Conservation (phyloP, 2,113 vertebrate genomes). For the Vulpes ferrilata region DNA sequence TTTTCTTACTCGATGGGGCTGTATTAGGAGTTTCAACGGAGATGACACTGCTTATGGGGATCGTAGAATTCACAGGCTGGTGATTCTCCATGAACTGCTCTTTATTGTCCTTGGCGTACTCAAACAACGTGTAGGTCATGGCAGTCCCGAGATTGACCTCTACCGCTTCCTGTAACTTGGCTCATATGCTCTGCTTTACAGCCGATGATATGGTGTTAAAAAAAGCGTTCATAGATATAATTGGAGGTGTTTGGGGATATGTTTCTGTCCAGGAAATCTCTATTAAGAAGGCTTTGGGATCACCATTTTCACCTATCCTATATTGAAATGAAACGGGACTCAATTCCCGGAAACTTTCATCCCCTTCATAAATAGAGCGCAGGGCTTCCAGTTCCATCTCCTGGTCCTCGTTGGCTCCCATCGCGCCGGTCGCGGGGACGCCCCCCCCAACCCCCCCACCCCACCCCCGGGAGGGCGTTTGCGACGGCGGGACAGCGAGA, state of each 20-base stretch:
- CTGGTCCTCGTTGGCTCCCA: no score
- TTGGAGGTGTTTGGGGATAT: slow-evolving; percentile 95
- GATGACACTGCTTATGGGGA: slow-evolving; percentile 88
- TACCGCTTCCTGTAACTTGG: slow-evolving; percentile 94
- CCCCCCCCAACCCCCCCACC: no score
- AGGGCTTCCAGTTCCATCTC: no score
- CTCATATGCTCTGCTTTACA: slow-evolving; percentile 93
- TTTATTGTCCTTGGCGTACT: slow-evolving; percentile 98
- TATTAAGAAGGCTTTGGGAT: slow-evolving; percentile 95
- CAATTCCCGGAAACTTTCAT: no score
- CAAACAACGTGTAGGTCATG: slow-evolving; percentile 98
- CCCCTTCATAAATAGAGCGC: no score
- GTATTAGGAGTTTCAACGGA: slow-evolving; percentile 82
- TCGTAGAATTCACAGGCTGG: slow-evolving; percentile 90
- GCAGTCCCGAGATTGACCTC: slow-evolving; percentile 95
- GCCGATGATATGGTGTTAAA: slow-evolving; percentile 95
- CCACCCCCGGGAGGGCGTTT: no score
- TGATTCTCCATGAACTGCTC: slow-evolving; percentile 96
- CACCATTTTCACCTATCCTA: slow-evolving; percentile 94
- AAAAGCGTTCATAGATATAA: slow-evolving; percentile 95
- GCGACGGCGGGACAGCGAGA: no score
- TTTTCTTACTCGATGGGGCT: slow-evolving; percentile 91
- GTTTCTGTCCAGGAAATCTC: slow-evolving; percentile 96
- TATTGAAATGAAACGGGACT: no score
- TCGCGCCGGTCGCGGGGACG: no score